Conservation (phyloP, 2,888 invertebrate species). For the Microctonus aethiopoides region DNA sequence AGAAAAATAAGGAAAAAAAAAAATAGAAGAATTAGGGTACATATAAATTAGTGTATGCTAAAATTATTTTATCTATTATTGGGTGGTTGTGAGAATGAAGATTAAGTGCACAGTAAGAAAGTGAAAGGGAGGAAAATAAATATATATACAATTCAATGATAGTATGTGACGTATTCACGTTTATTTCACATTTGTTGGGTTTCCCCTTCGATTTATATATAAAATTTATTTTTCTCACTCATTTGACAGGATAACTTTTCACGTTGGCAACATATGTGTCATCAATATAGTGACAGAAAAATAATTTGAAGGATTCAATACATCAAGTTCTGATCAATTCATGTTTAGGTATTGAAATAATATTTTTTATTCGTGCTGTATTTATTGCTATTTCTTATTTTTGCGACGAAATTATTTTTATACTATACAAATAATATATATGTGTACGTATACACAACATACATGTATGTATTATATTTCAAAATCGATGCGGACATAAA, state of each 20-base stretch:
- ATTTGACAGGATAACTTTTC: neutral
- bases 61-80: too few relatives aligned
- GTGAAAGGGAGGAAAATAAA: too few relatives aligned
- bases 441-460: neutral
- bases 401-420: neutral
- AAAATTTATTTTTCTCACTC: neutral
- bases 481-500: conserved; percentile 19
- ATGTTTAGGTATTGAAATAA: neutral
- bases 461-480: conserved; percentile 3
- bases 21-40: too few relatives aligned
- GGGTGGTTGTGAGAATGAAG: too few relatives aligned
- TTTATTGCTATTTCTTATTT: neutral
- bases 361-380: neutral
- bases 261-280: neutral
- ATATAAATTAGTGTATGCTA: too few relatives aligned
- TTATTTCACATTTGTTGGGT: neutral
- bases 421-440: too few relatives aligned
- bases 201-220: neutral
- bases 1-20: too few relatives aligned
- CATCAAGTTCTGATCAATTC: neutral
- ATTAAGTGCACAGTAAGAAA: too few relatives aligned
- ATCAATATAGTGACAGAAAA: neutral
- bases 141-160: neutral
- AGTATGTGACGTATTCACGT: too few relatives aligned
- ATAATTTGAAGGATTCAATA: neutral